phyloP scores from a whole-genome alignment of 2,888 invertebrate species.

The Chaitophorus viminalis region DNA sequence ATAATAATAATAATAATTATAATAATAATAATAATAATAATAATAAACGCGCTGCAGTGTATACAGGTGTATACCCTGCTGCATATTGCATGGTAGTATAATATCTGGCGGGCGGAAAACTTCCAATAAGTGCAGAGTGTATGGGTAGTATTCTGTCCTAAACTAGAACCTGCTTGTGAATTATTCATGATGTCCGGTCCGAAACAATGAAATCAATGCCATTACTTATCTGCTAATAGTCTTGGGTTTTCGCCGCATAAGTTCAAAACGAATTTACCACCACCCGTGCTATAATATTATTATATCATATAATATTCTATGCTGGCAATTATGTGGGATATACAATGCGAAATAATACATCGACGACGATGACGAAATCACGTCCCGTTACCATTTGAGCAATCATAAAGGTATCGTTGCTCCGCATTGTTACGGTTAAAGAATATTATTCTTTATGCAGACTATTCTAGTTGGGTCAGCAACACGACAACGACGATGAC shows the following conservation, averaged over 20 bases:
- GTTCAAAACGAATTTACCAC: not conserved
- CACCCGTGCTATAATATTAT: not conserved
- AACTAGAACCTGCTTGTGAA: conserved; percentile 4
- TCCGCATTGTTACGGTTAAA: too few species aligned
- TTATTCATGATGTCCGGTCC: conserved; percentile 28
- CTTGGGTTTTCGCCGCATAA: not conserved
- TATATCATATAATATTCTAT: too few species aligned
- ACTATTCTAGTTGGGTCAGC: too few species aligned
- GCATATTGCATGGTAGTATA: not conserved
- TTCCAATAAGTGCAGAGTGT: not conserved
- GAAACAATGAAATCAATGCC: conserved; percentile 27
- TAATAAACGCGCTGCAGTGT: not conserved
- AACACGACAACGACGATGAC: too few species aligned
- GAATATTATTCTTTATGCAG: too few species aligned
- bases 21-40: not conserved
- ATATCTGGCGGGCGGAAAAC: not conserved
- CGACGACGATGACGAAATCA: too few species aligned
- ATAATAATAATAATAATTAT: not conserved
- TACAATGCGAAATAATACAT: too few species aligned
- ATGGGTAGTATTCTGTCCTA: not conserved
- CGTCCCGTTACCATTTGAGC: too few species aligned
- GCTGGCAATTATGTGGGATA: too few species aligned
- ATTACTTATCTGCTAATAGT: conserved; percentile 35
- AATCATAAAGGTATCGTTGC: too few species aligned
- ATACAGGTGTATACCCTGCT: too few species aligned